These are phyloP conservation scores for Xenus cinereus DNA, from an alignment of 2,113 vertebrate species.

Conservation along the genomic window DNA sequence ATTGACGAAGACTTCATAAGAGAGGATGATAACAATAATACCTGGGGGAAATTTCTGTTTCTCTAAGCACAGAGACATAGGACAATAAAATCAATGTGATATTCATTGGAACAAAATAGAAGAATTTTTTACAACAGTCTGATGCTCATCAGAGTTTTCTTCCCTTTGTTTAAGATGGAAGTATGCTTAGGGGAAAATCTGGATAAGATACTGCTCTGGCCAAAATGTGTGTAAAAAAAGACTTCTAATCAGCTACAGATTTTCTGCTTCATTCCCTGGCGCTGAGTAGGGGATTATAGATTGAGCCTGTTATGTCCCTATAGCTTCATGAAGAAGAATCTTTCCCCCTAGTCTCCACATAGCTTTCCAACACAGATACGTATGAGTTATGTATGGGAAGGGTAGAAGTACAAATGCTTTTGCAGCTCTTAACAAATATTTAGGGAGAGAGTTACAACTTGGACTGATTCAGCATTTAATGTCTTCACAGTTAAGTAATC, in stretches of 20 bases:
- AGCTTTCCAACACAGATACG: neutral
- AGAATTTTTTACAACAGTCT: neutral
- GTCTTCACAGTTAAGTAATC: neutral
- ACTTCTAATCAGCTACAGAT: constrained; percentile 45
- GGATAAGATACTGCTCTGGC: neutral
- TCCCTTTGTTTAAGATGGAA: constrained; percentile 37
- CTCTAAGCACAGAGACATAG: neutral
- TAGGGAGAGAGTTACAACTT: neutral
- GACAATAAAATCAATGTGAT: constrained; percentile 46
- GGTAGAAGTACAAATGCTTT: neutral
- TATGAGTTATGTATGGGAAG: neutral
- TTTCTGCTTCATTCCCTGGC: neutral
- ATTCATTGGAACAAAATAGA: constrained; percentile 27
- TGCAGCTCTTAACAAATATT: neutral
- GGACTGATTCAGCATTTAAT: constrained; percentile 22
- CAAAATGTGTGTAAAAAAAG: neutral
- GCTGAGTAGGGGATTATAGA: neutral
- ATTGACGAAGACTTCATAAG: constrained; percentile 47
- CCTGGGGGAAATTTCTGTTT: constrained; percentile 50
- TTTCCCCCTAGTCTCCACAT: neutral
- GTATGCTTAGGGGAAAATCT: constrained; percentile 21
- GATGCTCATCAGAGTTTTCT: constrained; percentile 11
- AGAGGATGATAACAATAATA: constrained; percentile 20
- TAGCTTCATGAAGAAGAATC: neutral
- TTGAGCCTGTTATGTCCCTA: neutral